Evolutionary conservation across 2,113 vertebrate genomes (phyloP), one percentile per base, ranked within the genome.

Genomic region (Heteronetta atricapilla): DNA sequence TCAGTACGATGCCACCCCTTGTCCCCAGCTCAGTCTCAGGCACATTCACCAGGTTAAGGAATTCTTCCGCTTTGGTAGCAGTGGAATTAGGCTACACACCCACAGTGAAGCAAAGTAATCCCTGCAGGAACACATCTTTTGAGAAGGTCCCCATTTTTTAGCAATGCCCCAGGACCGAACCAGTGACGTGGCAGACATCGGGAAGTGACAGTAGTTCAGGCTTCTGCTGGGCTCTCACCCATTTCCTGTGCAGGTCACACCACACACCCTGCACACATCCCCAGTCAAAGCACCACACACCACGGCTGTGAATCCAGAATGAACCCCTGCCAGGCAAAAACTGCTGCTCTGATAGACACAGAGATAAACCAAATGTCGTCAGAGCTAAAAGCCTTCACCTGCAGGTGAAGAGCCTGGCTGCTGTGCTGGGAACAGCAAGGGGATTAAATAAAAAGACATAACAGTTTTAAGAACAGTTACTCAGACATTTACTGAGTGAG

Each of bases 1-100:
- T 89, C 58, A 73, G 74, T 1, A 8, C 0, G 2, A 42, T 3
- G 63, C 5, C 0, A 17, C 2, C 7, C 53, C 46, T n/a, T 13
- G 6, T 14, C 52, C 42, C 33, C 3, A 1, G 3, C 52, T 58
- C 56, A 0, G 36, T 5, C 63, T 8, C 59, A 1, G 38, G 7
- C 40, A 25, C 7, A 0, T 8, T 33, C 3, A 0, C 46, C 72
- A 28, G 17, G 64, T 50, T 28, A 10, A 29, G 62, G 64, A 36
- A 48, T 21, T 13, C 15, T 1, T 25, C 66, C 89, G 56, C 60
- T 21, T 4, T 22, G 64, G 26, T 0, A 36, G 44, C 50, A 50
- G 34, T 4, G n/a, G 34, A 79, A 58, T 72, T 44, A 34, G 48
- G 42, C 68, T 64, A 18, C 0, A 0, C 3, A 31, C 56, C 38